These are phyloP conservation scores for Bugulina stolonifera DNA, from an alignment of 2,888 invertebrate genomes.

Conservation along the genomic window DNA sequence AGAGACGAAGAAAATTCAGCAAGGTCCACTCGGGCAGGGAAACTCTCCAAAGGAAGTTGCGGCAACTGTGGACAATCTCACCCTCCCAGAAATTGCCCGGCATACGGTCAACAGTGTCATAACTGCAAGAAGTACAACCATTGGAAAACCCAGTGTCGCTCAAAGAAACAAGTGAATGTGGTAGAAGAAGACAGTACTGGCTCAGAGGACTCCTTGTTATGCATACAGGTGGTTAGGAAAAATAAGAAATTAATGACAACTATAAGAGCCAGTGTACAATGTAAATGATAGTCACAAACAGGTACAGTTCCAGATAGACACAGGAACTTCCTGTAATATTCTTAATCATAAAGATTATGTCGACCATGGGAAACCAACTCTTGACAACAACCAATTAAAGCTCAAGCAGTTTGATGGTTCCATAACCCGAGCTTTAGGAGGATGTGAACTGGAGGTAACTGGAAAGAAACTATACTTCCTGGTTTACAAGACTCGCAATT, in stretches of 20 bases:
- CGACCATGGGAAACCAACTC: not conserved
- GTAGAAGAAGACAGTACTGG: no score
- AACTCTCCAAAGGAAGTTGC: no score
- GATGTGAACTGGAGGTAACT: not conserved
- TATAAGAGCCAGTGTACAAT: not conserved
- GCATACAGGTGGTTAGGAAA: not conserved
- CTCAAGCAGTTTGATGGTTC: slow-evolving; percentile 18
- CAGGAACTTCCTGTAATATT: slow-evolving; percentile 7
- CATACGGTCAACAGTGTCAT: slow-evolving; percentile 22
- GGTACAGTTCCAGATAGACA: not conserved
- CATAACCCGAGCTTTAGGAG: not conserved
- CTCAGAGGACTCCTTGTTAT: not conserved
- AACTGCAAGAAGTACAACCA: slow-evolving; percentile 17
- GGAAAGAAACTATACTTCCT: not conserved
- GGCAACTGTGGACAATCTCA: slow-evolving; percentile 2
- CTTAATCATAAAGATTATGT: not conserved
- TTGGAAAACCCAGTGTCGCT: not conserved
- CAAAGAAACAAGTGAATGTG: not conserved
- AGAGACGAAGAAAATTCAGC: not conserved
- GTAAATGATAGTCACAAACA: not conserved
- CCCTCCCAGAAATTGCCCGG: not conserved
- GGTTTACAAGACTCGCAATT: not conserved
- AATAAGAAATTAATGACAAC: slow-evolving; percentile 10
- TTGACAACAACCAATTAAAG: not conserved
- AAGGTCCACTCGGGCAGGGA: no score